Evolutionary conservation across 2,888 invertebrate species (phyloP), one percentile per base, ranked within the genome.

Genomic region (Drosophila atripex): DNA sequence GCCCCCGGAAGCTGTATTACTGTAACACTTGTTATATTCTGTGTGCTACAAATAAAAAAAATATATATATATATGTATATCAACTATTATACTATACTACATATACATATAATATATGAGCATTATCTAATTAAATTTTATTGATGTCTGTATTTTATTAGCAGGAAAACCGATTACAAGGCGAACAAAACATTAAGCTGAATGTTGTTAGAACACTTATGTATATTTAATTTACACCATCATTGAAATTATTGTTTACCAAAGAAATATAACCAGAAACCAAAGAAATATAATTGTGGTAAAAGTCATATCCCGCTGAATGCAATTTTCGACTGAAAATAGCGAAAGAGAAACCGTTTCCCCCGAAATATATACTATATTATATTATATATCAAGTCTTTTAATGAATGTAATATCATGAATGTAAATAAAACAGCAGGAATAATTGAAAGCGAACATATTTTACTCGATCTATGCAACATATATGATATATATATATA

Each of bases 151-250:
- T 75, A 77, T 58, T 83, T 75, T 49, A 69, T 51, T 57, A 65
- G 53, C 51, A 46, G 59, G 50, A 66, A 74, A 60, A 21, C 18
- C 25, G 71, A 66, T 55, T 60, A 39, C 46, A 54, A 41, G 52
- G 45, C 25, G 39, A 47, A 54, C 30, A 41, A 66, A 45, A 53
- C 39, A 65, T 35, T 71, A 68, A 68, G 61, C 25, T 63, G 57
- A 54, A 52, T 57, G 64, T 58, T 73, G 52, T 21, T 78, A 60
- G 43, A 51, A 45, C 47, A 51, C 69, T 75, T 78, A 77, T 80
- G 77, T 84, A 76, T 78, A 76, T 77, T 76, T 83, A 76, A 85
- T 88, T 89, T 89, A 89, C 89, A 89, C 90, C 89, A 89, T 89
- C 90, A 89, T 88, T 89, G 74, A 88, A 86, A 82, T 52, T 73